Percentiles rank a stretch among this genome's conserved stretches.
phyloP scores from a whole-genome alignment of 1,140 invertebrate species.

The Atta colombica region DNA sequence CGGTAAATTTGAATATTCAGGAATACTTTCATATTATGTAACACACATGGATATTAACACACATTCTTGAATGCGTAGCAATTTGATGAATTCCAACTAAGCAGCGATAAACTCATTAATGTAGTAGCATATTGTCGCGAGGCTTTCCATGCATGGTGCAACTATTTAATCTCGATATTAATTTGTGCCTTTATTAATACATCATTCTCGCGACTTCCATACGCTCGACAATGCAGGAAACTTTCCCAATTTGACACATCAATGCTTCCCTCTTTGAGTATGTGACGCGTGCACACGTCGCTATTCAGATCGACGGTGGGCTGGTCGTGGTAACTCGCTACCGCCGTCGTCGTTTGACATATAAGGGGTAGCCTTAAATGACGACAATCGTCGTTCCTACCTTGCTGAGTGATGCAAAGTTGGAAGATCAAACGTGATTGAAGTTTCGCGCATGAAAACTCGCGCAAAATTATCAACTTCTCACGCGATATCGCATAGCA shows the following conservation, averaged over 20 bases:
- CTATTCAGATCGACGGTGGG: slow-evolving; percentile 1
- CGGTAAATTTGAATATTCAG: not conserved
- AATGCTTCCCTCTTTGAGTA: slow-evolving; percentile 70
- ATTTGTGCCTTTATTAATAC: slow-evolving; percentile 68
- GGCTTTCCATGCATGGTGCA: not conserved
- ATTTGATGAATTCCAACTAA: slow-evolving; percentile 9
- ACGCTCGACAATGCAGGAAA: slow-evolving; percentile 64
- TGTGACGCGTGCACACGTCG: slow-evolving; percentile 64
- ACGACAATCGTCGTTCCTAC: slow-evolving; percentile 27
- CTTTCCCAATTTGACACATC: slow-evolving; percentile 75
- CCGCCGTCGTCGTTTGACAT: slow-evolving; percentile 23
- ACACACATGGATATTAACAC: not conserved
- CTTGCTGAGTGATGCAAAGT: slow-evolving; percentile 6
- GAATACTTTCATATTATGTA: not conserved
- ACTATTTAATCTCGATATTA: slow-evolving; percentile 63
- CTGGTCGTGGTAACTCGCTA: slow-evolving; percentile 40
- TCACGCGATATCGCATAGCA: slow-evolving; percentile 61
- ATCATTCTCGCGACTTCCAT: slow-evolving; percentile 56
- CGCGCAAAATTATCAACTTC: slow-evolving; percentile 67
- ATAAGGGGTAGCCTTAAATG: slow-evolving; percentile 69
- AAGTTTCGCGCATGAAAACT: slow-evolving; percentile 72
- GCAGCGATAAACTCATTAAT: slow-evolving; percentile 41
- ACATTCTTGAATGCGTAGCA: not conserved
- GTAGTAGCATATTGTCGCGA: not conserved
- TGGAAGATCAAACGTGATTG: slow-evolving; percentile 68